Conservation (phyloP, 2,797 vertebrate species). For the Pangasius macronema region DNA sequence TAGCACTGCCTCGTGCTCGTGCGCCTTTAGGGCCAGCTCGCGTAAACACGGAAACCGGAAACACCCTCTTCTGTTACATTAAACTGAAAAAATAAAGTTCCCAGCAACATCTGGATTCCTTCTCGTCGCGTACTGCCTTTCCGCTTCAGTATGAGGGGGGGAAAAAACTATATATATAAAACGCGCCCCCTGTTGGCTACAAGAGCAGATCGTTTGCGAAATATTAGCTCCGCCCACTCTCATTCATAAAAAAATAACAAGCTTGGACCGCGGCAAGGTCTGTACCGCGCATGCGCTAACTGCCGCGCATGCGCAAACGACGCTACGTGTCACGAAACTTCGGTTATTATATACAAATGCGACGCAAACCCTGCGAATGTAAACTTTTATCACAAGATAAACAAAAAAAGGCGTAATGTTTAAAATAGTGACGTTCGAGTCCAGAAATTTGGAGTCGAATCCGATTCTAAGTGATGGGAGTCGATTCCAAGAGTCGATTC, state of each 20-base stretch:
- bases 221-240: conserved; percentile 57
- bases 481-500: neutral
- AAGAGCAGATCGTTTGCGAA: neutral
- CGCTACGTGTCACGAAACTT: neutral
- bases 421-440: neutral
- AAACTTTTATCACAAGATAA: neutral
- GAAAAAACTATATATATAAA: neutral
- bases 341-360: neutral
- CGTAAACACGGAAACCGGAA: conserved; percentile 25
- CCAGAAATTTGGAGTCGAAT: neutral
- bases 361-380: neutral
- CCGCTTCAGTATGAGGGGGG: conserved; percentile 9
- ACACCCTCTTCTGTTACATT: neutral
- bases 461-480: neutral
- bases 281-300: neutral
- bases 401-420: neutral
- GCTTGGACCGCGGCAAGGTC: neutral
- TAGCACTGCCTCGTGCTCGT: neutral
- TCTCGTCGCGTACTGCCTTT: conserved; percentile 4
- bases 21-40: neutral
- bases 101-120: conserved; percentile 23
- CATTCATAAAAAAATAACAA: conserved; percentile 70
- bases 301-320: neutral
- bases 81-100: conserved; percentile 26
- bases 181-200: conserved; percentile 67